Evolutionary conservation across 2,797 vertebrate genomes (phyloP).

Genomic region (Neopelma chrysocephalum): DNA sequence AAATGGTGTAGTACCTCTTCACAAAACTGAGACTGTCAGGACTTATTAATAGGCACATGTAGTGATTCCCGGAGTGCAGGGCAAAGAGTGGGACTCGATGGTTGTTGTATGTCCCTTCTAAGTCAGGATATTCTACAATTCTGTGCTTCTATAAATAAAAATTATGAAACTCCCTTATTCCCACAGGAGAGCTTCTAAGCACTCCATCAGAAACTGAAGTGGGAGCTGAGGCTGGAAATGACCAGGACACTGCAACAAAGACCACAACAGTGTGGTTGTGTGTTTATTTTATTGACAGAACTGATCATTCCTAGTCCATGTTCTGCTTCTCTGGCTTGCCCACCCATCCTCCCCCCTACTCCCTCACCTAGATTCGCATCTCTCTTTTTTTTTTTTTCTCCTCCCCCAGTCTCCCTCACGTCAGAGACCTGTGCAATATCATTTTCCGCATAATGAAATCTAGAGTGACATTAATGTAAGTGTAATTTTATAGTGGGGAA

Average conservation of each 20-base stretch:
- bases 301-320: not conserved
- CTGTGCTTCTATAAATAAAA: not conserved
- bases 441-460: constrained; percentile 83
- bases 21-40: not conserved
- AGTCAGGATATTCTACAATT: too few species aligned
- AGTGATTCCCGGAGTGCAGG: not conserved
- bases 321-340: not conserved
- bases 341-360: not conserved
- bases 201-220: not conserved
- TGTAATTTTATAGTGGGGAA: constrained; percentile 82
- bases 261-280: not conserved
- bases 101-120: not conserved
- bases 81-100: not conserved
- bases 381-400: not conserved
- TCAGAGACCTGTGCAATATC: constrained; percentile 75
- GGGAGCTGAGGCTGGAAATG: not conserved
- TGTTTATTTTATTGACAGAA: not conserved
- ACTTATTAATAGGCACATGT: not conserved
- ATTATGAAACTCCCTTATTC: not conserved
- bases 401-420: constrained; percentile 25
- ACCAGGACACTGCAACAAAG: not conserved
- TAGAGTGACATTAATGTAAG: constrained; percentile 83
- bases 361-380: not conserved
- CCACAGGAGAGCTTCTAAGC: constrained; percentile 15
- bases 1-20: not conserved